A percentile compares a stretch with the other conserved stretches of the same genome.
Conservation (phyloP, 2,888 invertebrate species). For the Leucophenga montana region DNA sequence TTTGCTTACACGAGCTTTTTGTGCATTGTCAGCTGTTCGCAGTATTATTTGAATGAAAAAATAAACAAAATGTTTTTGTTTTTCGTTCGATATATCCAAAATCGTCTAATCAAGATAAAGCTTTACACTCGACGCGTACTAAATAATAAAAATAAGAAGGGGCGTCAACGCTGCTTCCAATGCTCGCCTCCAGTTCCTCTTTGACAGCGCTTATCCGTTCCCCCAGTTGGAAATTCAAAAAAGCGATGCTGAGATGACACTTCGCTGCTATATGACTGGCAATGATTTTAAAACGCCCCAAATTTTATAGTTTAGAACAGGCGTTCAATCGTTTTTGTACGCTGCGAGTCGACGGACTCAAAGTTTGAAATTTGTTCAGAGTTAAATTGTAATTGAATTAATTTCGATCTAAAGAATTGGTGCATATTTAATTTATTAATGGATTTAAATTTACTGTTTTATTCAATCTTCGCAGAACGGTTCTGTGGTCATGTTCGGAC, state of each 20-base stretch:
- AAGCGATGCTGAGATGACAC: constrained; percentile 24
- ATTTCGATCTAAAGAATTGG: constrained; percentile 42
- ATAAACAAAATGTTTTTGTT: too few species aligned
- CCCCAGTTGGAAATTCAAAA: not conserved
- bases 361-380: constrained; percentile 6
- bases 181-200: too few species aligned
- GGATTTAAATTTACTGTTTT: constrained; percentile 32
- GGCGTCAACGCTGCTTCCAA: constrained; percentile 47
- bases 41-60: too few species aligned
- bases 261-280: constrained; percentile 7
- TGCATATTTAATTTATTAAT: constrained; percentile 33
- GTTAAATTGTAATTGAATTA: constrained; percentile 36
- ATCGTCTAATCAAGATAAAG: too few species aligned
- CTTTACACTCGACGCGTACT: not conserved
- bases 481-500: constrained; percentile 87
- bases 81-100: not conserved
- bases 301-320: constrained; percentile 31
- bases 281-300: constrained; percentile 58
- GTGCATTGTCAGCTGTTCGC: too few species aligned
- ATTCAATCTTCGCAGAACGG: constrained; percentile 78
- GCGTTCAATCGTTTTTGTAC: constrained; percentile 11
- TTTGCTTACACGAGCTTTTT: too few species aligned
- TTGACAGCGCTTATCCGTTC: too few species aligned
- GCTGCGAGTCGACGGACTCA: not conserved
- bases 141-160: constrained; percentile 32